A percentile compares a stretch with the other conserved stretches of the same genome.
Evolutionary conservation across 2,888 invertebrate species (phyloP).

Genomic region (Ormia ochracea): DNA sequence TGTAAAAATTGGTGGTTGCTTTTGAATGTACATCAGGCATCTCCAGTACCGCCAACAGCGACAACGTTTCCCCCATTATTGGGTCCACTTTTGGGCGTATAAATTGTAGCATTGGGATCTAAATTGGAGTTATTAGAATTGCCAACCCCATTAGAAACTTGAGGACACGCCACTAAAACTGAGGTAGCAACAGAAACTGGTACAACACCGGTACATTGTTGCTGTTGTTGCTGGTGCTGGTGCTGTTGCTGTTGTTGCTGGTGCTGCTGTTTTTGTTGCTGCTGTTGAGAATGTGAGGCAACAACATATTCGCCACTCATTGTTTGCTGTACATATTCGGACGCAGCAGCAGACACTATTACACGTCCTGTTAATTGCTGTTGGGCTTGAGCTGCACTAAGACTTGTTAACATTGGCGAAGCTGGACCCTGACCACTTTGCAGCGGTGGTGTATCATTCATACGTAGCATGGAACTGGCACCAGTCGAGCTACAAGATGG

Average conservation of each 20-base stretch:
- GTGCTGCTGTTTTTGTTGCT: constrained; percentile 67
- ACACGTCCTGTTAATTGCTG: constrained; percentile 65
- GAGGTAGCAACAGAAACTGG: constrained; percentile 71
- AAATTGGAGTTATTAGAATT: constrained; percentile 78
- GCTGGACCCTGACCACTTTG: constrained; percentile 72
- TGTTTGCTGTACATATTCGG: constrained; percentile 67
- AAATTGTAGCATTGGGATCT: constrained; percentile 94
- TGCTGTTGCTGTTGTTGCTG: constrained; percentile 64
- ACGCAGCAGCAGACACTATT: constrained; percentile 60
- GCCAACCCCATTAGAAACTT: constrained; percentile 54
- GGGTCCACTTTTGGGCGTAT: constrained; percentile 88
- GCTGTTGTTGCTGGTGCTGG: constrained; percentile 63
- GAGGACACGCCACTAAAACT: constrained; percentile 66
- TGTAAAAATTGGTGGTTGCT: constrained; percentile 45
- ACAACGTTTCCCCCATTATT: constrained; percentile 66
- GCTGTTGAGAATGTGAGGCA: constrained; percentile 62
- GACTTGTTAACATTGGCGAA: constrained; percentile 76
- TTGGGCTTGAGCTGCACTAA: constrained; percentile 66
- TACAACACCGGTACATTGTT: constrained; percentile 66
- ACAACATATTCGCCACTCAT: constrained; percentile 61
- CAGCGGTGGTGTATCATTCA: constrained; percentile 78
- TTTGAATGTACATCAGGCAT: constrained; percentile 60
- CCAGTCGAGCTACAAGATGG: constrained; percentile 78
- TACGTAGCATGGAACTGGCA: constrained; percentile 80
- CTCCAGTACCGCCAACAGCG: constrained; percentile 67